phyloP scores from a whole-genome alignment of 2,113 vertebrate genomes.

The Leiothrix lutea region DNA sequence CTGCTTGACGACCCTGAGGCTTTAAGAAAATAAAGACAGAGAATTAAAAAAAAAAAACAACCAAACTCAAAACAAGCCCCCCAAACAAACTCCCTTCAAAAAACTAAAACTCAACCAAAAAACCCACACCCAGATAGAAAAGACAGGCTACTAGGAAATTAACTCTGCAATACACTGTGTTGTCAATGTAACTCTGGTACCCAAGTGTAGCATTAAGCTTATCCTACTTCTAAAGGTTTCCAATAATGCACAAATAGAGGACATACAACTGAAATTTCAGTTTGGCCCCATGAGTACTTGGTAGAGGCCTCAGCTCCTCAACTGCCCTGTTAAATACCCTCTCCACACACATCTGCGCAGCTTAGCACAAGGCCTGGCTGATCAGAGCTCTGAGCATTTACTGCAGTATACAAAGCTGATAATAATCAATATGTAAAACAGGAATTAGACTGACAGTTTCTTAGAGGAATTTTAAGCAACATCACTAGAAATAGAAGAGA shows the following conservation, averaged over 20 bases:
- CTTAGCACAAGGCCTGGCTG: background rate
- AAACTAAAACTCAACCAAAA: background rate
- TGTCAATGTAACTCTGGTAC: background rate
- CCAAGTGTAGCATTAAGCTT: background rate
- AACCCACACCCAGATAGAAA: background rate
- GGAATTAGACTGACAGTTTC: background rate
- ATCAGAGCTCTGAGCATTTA: background rate
- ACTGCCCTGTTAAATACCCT: background rate
- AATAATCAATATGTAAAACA: background rate
- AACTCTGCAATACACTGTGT: background rate
- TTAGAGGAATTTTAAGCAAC: background rate
- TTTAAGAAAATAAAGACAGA: slow-evolving; percentile 46
- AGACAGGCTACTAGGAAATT: background rate
- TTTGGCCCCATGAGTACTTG: background rate
- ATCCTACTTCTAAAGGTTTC: background rate
- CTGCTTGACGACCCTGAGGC: slow-evolving; percentile 90
- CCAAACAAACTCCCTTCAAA: background rate
- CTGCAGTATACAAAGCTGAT: background rate
- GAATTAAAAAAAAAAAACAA: background rate
- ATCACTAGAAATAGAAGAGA: background rate
- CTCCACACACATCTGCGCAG: background rate
- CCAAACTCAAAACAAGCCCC: background rate
- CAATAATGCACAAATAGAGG: background rate
- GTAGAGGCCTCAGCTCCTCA: background rate
- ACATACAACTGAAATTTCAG: background rate